Conservation (phyloP, 30 jellyfish, hydroid and myxozoan species). For the Cassiopea andromeda region DNA sequence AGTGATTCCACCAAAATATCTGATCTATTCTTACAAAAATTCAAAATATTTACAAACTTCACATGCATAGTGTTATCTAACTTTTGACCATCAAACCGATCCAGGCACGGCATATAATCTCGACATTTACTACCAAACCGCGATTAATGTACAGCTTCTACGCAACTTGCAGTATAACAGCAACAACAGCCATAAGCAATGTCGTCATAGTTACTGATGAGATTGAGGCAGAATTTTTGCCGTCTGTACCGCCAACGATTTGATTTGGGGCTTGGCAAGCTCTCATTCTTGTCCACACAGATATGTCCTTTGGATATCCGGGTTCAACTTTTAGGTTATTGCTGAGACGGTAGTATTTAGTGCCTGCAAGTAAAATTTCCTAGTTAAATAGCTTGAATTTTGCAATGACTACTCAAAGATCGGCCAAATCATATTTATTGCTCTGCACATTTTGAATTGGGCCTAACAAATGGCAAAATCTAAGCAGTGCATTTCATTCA, state of each 20-base stretch:
- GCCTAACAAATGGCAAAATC: no score
- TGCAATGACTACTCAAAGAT: not conserved
- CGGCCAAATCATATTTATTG: no score
- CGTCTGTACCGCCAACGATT: slow-evolving; percentile 20
- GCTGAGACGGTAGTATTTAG: slow-evolving; percentile 47
- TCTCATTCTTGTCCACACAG: slow-evolving; percentile 26
- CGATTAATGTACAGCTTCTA: not conserved
- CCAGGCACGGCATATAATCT: not conserved
- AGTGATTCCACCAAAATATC: no score
- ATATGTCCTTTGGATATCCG: slow-evolving; percentile 58
- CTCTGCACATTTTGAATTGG: no score
- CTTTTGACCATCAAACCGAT: not conserved
- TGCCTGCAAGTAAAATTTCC: slow-evolving; percentile 15
- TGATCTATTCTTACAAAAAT: no score
- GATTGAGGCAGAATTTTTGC: slow-evolving; percentile 26
- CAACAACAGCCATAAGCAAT: slow-evolving; percentile 32
- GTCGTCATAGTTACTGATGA: slow-evolving; percentile 23
- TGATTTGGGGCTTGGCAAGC: slow-evolving; percentile 9
- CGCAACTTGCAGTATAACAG: not conserved
- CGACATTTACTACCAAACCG: no score
- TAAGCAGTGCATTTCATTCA: no score
- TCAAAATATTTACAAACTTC: no score
- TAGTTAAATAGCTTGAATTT: not conserved
- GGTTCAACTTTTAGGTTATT: not conserved
- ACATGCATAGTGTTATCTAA: not conserved